Evolutionary conservation across 2,888 invertebrate genomes (phyloP), one percentile per base, ranked within the genome.

Genomic region (Xiphydria camelus): DNA sequence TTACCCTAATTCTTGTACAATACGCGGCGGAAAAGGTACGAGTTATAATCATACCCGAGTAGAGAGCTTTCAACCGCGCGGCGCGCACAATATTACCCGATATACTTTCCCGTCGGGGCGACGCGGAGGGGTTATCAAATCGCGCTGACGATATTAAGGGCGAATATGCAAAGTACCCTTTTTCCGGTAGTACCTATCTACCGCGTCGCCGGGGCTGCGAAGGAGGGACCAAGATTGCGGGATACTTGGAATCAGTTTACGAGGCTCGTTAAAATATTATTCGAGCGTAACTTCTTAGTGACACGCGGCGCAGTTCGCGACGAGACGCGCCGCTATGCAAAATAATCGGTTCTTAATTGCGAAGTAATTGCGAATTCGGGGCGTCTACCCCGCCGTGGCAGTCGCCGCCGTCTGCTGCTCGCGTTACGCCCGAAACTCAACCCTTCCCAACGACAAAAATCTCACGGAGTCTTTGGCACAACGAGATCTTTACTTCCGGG

Each of bases 311-410:
- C 64, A 58, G 59, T 51, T 57, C 49, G 52, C 49, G 47, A 59
- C 53, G 53, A 58, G 61, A 58, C 60, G 59, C 60, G 59, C 53
- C 54, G 51, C 70, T 73, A 73, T 73, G 73, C 70, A 70, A 73
- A 73, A 73, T 73, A 73, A 73, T 73, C 71, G 72, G 65, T 73
- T 73, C 72, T 73, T 73, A 73, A 73, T 73, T 73, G 68, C 68
- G 49, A 65, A 70, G 70, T 72, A 73, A 73, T 71, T 72, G 70
- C 61, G 60, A 66, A 68, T 70, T 70, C 66, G 57, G 52, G 59
- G 59, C 39, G 31, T 38, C 23, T 31, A 34, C 32, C 42, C 31
- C 33, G 31, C 20, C 18, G 41, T 31, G 15, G 43, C 32, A n/a
- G 29, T 7, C 33, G 35, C 25, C 47, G 40, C 51, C 51, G 51